These are phyloP conservation scores for Phycodurus eques DNA, from an alignment of 2,113 vertebrate genomes.

Conservation along the genomic window DNA sequence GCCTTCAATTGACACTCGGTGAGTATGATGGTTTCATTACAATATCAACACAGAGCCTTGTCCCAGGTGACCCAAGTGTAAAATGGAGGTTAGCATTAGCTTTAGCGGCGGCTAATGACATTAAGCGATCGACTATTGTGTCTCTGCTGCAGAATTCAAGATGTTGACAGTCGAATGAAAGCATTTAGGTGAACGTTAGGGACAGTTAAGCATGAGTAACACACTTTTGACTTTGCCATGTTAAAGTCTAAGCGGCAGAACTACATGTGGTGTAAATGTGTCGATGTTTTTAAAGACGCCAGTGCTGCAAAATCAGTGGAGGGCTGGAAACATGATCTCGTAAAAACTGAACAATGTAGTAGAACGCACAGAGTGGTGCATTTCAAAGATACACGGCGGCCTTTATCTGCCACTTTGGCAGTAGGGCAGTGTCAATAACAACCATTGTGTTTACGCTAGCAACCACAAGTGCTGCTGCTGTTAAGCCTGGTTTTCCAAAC, in stretches of 20 bases:
- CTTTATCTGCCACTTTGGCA: not conserved
- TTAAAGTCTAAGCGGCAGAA: not conserved
- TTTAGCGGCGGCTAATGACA: slow-evolving; percentile 47
- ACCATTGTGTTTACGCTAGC: not conserved
- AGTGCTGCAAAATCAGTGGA: not conserved
- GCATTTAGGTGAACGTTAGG: not conserved
- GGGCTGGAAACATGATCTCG: not conserved
- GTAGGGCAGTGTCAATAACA: not conserved
- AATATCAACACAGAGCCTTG: not conserved
- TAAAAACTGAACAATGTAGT: not conserved
- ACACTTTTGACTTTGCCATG: not conserved
- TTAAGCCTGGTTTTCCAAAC: not conserved
- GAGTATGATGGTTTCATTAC: slow-evolving; percentile 14
- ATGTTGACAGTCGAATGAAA: not conserved
- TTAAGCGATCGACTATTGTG: slow-evolving; percentile 27
- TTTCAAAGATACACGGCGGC: not conserved
- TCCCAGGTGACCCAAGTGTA: not conserved
- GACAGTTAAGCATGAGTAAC: not conserved
- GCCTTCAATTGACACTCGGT: slow-evolving; percentile 20
- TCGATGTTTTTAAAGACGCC: slow-evolving; percentile 1
- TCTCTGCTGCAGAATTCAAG: not conserved
- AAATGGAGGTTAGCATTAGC: slow-evolving; percentile 41
- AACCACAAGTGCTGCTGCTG: not conserved
- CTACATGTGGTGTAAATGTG: not conserved
- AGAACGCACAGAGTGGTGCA: not conserved